Base-by-base conservation (phyloP, 1,140 invertebrate species). In the Leptonema lineaticorne region DNA sequence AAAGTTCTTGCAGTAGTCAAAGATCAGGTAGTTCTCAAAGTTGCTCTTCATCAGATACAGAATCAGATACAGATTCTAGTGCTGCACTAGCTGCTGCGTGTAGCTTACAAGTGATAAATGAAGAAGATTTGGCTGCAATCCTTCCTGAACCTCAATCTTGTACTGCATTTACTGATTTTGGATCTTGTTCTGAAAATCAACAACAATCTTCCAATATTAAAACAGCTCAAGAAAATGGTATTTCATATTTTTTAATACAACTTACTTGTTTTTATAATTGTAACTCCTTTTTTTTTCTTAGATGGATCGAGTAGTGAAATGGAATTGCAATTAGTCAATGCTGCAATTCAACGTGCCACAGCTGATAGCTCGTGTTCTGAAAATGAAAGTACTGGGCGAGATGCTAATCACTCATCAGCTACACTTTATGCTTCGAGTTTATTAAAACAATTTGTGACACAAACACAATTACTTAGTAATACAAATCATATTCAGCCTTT, bases 61-160 rank as follows among this genome's bases (percentile, higher is more conserved):
- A 78, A 46, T 73, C 71, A 6, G 75, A 78, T 5, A 78, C 80
- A 53, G 80, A 81, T 65, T 79, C 80, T 2, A 81, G 76, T 72
- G 80, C 76, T 16, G 80, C 78, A 4, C 75, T 83, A 22, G 81
- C 76, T 2, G 81, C 80, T 57, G 80, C 78, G 45, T 83, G 81
- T 69, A 78, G 74, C 50, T 69, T 83, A 62, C 80, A 83, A 76
- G 76, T 71, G 75, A 78, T 69, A 75, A 78, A 46, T 79, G 83
- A 89, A 72, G 87, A 89, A 76, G 88, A 90, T 75, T 74, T 89
- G 26, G 86, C 88, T 4, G 87, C 87, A 9, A 85, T 89, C 67
- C 74, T 90, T 45, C 87, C 87, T 0, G 85, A 89, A 68, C 82
- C 85, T 67, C 83, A 85, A 69, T 84, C 30, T 27, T 84, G 84